Conservation (phyloP, 1,140 invertebrate genomes). For the Meloidogyne hapla region DNA sequence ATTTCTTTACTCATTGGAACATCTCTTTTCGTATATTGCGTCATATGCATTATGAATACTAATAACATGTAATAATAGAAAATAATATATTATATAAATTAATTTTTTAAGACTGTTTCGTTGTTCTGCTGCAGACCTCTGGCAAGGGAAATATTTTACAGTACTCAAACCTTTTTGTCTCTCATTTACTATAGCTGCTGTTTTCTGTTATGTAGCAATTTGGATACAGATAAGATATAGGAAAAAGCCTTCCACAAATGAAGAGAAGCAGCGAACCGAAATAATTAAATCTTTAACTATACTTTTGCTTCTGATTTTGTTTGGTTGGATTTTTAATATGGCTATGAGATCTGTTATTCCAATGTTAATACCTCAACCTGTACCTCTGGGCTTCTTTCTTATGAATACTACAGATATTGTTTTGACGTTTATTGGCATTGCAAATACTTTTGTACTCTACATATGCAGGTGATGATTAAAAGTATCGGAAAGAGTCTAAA, state of each 20-base stretch:
- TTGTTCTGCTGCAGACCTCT: background rate
- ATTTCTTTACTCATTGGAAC: too few species aligned
- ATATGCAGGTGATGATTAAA: slow-evolving; percentile 7
- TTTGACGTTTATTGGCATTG: background rate
- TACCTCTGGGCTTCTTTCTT: background rate
- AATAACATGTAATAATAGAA: too few species aligned
- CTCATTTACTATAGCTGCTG: background rate
- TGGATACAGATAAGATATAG: background rate
- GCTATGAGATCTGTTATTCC: background rate
- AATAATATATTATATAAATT: too few species aligned
- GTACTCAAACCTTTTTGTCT: background rate
- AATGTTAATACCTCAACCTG: background rate
- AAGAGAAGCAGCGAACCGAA: background rate
- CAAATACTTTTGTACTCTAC: background rate
- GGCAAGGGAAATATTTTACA: background rate
- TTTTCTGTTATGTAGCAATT: background rate
- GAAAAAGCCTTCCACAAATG: background rate
- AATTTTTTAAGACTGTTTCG: background rate
- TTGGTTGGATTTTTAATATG: background rate
- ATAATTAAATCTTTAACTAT: background rate
- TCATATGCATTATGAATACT: too few species aligned
- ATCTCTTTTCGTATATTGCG: too few species aligned
- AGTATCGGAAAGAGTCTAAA: background rate
- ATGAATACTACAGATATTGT: background rate
- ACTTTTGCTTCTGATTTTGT: background rate